These are phyloP conservation scores for Siniperca scherzeri DNA, from an alignment of 2,797 vertebrate genomes.

Conservation along the genomic window DNA sequence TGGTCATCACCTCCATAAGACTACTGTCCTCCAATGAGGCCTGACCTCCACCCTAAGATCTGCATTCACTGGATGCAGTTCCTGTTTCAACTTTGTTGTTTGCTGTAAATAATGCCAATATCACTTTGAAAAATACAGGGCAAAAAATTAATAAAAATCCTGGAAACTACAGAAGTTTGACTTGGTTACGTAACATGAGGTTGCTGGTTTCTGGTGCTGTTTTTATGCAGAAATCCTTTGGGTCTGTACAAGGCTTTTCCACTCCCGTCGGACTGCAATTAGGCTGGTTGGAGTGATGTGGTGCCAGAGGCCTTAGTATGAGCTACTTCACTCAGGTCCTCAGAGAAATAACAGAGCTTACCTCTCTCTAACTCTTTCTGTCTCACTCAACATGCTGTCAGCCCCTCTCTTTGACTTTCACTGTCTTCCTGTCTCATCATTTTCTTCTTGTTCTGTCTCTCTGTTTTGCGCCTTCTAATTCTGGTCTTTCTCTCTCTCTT, in stretches of 20 bases:
- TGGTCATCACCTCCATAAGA: background rate
- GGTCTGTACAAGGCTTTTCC: constrained; percentile 75
- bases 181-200: constrained; percentile 69
- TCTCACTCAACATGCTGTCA: constrained; percentile 60
- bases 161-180: constrained; percentile 62
- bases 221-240: constrained; percentile 78
- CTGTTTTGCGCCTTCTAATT: constrained; percentile 32
- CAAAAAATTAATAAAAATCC: constrained; percentile 54
- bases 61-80: background rate
- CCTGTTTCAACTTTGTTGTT: constrained; percentile 24
- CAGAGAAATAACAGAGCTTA: constrained; percentile 80
- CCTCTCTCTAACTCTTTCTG: constrained; percentile 72
- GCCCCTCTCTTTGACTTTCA: constrained; percentile 57
- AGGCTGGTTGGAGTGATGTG: constrained; percentile 82
- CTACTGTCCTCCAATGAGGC: background rate
- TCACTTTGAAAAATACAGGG: constrained; percentile 37
- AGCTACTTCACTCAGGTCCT: constrained; percentile 80
- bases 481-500: constrained; percentile 26
- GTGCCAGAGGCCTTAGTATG: constrained; percentile 83
- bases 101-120: constrained; percentile 42
- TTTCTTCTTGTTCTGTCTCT: constrained; percentile 36
- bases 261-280: constrained; percentile 83
- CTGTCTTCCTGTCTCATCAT: constrained; percentile 50
- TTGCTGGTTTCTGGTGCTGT: constrained; percentile 69
- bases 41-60: constrained; percentile 6